Evolutionary conservation across 2,797 vertebrate species (phyloP).

Genomic region (Ataeniobius toweri): DNA sequence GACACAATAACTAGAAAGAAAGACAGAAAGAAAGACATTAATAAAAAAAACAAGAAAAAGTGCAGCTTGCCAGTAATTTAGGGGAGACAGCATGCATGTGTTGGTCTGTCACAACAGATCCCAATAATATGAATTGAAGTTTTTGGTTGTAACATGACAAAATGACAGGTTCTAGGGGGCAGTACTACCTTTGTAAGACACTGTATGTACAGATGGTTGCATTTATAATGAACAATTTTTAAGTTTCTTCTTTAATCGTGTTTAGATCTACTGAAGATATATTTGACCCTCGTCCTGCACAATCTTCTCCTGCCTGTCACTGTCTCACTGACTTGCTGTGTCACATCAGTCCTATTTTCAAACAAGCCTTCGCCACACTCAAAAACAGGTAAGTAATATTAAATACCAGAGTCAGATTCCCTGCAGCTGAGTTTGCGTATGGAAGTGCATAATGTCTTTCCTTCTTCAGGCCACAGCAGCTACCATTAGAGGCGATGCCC

Average conservation of each 20-base stretch:
- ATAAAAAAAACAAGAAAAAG: too few species aligned
- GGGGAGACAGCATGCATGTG: too few species aligned
- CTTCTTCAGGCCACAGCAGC: slow-evolving; percentile 62
- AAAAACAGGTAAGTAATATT: slow-evolving; percentile 73
- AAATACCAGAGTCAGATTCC: background rate
- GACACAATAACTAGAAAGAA: too few species aligned
- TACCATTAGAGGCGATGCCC: slow-evolving; percentile 68
- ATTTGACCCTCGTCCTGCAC: slow-evolving; percentile 81
- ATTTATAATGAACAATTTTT: background rate
- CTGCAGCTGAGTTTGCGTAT: background rate
- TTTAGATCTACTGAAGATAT: slow-evolving; percentile 78
- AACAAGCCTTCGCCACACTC: slow-evolving; percentile 69
- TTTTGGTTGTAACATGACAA: background rate
- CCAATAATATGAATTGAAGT: too few species aligned
- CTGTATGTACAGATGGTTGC: background rate
- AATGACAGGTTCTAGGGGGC: background rate
- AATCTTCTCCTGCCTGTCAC: slow-evolving; percentile 78
- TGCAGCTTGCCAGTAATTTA: too few species aligned
- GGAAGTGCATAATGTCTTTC: background rate
- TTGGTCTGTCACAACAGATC: too few species aligned
- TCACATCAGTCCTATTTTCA: slow-evolving; percentile 82
- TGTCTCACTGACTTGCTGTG: slow-evolving; percentile 82
- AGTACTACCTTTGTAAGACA: background rate
- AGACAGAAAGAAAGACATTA: too few species aligned
- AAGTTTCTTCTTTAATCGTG: slow-evolving; percentile 1